Evolutionary conservation across 1,140 invertebrate genomes (phyloP).

Genomic region (Myzus persicae): DNA sequence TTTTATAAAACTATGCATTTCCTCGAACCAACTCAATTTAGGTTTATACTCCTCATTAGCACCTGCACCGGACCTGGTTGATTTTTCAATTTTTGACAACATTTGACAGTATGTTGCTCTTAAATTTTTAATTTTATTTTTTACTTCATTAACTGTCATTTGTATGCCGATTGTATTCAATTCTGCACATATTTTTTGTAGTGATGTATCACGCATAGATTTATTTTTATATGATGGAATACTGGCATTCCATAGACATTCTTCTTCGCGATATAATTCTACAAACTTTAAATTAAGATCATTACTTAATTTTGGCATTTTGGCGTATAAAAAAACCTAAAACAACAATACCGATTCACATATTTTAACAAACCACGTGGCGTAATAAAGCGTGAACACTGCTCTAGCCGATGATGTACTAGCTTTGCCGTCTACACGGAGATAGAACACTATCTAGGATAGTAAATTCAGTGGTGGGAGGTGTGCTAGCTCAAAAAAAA

Average conservation of each 20-base stretch:
- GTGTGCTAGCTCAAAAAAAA: constrained; percentile 31
- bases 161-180: constrained; percentile 42
- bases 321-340: constrained; percentile 41
- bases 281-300: constrained; percentile 31
- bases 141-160: constrained; percentile 32
- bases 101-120: constrained; percentile 16
- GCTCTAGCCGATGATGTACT: constrained; percentile 18
- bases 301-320: constrained; percentile 31
- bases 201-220: constrained; percentile 33
- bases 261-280: constrained; percentile 24
- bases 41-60: constrained; percentile 25
- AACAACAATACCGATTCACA: constrained; percentile 37
- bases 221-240: constrained; percentile 37
- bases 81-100: constrained; percentile 28
- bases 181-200: constrained; percentile 39
- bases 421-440: neutral
- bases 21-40: constrained; percentile 32
- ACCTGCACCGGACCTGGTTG: constrained; percentile 1
- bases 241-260: constrained; percentile 36
- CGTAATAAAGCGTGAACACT: constrained; percentile 38
- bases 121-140: constrained; percentile 40
- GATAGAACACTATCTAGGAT: constrained; percentile 17
- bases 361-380: constrained; percentile 21
- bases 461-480: constrained; percentile 21
- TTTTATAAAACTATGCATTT: constrained; percentile 44